Base-by-base conservation (phyloP, 2,113 vertebrate genomes). In the Spermophilus dauricus region DNA sequence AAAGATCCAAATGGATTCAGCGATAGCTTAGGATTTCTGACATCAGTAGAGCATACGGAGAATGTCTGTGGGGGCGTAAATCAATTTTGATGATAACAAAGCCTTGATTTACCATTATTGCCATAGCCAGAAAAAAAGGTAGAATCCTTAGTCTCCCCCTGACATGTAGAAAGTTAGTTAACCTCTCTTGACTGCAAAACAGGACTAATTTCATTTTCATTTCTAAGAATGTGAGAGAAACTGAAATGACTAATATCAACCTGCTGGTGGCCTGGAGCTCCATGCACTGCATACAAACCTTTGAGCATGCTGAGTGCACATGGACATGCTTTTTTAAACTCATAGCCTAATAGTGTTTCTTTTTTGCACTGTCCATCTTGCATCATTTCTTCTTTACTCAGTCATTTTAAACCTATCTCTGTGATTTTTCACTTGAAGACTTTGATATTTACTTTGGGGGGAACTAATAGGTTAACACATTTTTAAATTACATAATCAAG, bases 401-500 rank as follows among this genome's bases (percentile, higher is more conserved):
- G 22, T 86, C 67, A 91, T 77, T 91, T 73, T 4, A 48, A 85
- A 67, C 61, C 53, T 28, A 83, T 24, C n/a, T 76, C 75, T 69
- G n/a, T 80, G 10, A 16, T 87, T 85, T 85, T 93, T 89, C 51
- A 63, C 39, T 82, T 78, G 34, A 81, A 92, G 37, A 84, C 37
- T 86, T 67, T 69, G 39, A 80, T 70, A 69, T 28, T 94, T 30
- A 20, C n/a, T 94, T 45, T 37, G 45, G 61, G 13, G 45, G 6
- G 42, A 34, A 6, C 1, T 11, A 20, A 30, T 8, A 30, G 61
- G 51, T 39, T 75, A 42, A 42, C 39, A 75, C 17, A 63, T 58
- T 16, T 92, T 94, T 92, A 12, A 89, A 83, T 26, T 58, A 2
- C 20, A 85, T 76, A 95, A 37, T 73, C 56, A 94, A 96, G 65